Conservation (phyloP, 2,797 vertebrate genomes). For the Melanotaenia nigrans region DNA sequence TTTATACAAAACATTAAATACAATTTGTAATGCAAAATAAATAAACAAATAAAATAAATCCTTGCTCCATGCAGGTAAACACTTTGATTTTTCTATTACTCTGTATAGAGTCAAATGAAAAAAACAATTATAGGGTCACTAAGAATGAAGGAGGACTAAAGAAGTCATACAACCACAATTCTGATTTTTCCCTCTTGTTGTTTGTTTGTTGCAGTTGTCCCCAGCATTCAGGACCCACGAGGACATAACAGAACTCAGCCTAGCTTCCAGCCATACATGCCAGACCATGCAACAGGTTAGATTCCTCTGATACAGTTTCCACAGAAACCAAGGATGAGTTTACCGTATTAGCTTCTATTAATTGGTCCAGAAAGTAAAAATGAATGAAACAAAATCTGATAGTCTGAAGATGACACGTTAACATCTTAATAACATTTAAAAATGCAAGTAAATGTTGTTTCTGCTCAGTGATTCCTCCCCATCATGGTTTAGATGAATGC, state of each 20-base stretch:
- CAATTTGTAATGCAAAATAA: too few species aligned
- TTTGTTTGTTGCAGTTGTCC: conserved; percentile 81
- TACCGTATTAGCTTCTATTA: fast-evolving
- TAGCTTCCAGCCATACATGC: conserved; percentile 74
- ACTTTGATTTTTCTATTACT: not conserved
- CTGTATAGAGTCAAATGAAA: not conserved
- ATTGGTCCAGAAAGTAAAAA: not conserved
- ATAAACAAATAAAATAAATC: not conserved
- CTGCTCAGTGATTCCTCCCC: not conserved
- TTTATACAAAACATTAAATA: not conserved
- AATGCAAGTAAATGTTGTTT: not conserved
- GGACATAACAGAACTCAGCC: conserved; percentile 82
- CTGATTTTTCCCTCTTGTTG: not conserved
- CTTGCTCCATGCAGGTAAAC: not conserved
- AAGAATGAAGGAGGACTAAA: not conserved
- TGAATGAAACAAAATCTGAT: not conserved
- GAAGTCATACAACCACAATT: not conserved
- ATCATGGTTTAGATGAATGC: not conserved
- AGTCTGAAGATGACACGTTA: fast-evolving
- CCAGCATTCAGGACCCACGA: conserved; percentile 86
- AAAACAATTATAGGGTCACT: too few species aligned
- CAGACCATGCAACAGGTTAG: conserved; percentile 79
- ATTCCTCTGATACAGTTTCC: not conserved
- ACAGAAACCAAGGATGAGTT: not conserved
- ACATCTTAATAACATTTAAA: not conserved